A percentile compares a stretch with the other conserved stretches of the same genome.
These are phyloP conservation scores for Nephrotoma appendiculata DNA, from an alignment of 2,888 invertebrate genomes.

Conservation along the genomic window DNA sequence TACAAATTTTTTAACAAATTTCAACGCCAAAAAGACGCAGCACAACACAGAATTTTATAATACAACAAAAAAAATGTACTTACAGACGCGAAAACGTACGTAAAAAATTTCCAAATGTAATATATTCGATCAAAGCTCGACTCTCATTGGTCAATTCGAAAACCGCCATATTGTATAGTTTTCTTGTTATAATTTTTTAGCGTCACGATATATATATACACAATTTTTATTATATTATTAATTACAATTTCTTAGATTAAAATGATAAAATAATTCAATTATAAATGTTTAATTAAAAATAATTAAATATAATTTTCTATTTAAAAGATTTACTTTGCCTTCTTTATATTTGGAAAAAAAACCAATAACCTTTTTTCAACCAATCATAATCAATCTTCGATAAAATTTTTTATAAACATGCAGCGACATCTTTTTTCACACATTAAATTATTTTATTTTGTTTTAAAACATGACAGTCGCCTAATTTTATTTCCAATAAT, in stretches of 20 bases:
- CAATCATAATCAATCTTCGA: slow-evolving; percentile 1
- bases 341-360: not conserved
- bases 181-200: slow-evolving; percentile 7
- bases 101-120: slow-evolving; percentile 44
- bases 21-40: slow-evolving; percentile 14
- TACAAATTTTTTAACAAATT: not conserved
- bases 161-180: slow-evolving; percentile 42
- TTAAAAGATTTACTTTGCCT: not conserved
- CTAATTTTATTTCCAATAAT: not conserved
- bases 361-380: not conserved
- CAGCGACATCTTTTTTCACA: slow-evolving; percentile 1
- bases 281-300: not conserved
- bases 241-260: not conserved
- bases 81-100: slow-evolving; percentile 34
- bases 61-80: slow-evolving; percentile 3
- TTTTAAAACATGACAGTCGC: not conserved
- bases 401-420: not conserved
- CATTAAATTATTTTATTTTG: not conserved
- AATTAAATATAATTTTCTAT: not conserved
- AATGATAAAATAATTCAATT: not conserved
- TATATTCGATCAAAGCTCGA: slow-evolving; percentile 41
- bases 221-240: not conserved
- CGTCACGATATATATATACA: not conserved
- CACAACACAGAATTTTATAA: slow-evolving; percentile 11
- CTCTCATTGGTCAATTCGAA: slow-evolving; percentile 52